Conservation (phyloP, 2,888 invertebrate genomes). For the Melieria crassipennis region DNA sequence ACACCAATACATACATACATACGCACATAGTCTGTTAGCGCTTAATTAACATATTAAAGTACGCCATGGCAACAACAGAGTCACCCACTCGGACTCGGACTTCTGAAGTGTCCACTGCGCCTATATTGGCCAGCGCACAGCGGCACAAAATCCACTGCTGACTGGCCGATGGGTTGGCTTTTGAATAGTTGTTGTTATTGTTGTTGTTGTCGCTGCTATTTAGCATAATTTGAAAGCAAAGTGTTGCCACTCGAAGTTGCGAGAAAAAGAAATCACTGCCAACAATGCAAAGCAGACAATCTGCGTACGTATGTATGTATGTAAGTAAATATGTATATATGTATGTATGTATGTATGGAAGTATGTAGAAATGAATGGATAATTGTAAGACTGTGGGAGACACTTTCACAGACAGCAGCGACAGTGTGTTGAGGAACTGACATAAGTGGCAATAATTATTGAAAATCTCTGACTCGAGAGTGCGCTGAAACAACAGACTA, state of each 20-base stretch:
- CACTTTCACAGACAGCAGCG: not conserved
- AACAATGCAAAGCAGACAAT: not conserved
- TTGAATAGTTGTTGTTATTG: conserved; percentile 4
- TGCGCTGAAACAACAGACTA: conserved; percentile 18
- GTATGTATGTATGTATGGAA: not conserved
- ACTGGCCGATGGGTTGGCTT: not conserved
- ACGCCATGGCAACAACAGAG: conserved; percentile 12
- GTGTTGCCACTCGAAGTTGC: conserved; percentile 1
- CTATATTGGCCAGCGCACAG: not conserved
- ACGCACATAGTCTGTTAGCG: not conserved
- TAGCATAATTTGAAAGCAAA: conserved; percentile 11
- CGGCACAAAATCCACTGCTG: not conserved
- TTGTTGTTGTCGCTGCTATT: conserved; percentile 1
- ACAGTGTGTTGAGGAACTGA: conserved; percentile 21
- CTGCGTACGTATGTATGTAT: not conserved
- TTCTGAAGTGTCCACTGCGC: no score
- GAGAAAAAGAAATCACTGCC: not conserved
- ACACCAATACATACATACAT: not conserved
- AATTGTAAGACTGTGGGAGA: not conserved
- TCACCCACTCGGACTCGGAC: conserved; percentile 27
- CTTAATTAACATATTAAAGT: conserved; percentile 7
- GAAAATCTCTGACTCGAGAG: conserved; percentile 41
- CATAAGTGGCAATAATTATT: conserved; percentile 48
- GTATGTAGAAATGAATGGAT: not conserved
- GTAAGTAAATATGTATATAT: not conserved